A percentile compares a stretch with the other conserved stretches of the same genome.
Evolutionary conservation across 2,888 invertebrate genomes (phyloP).

Genomic region (Esperia sulphurella): DNA sequence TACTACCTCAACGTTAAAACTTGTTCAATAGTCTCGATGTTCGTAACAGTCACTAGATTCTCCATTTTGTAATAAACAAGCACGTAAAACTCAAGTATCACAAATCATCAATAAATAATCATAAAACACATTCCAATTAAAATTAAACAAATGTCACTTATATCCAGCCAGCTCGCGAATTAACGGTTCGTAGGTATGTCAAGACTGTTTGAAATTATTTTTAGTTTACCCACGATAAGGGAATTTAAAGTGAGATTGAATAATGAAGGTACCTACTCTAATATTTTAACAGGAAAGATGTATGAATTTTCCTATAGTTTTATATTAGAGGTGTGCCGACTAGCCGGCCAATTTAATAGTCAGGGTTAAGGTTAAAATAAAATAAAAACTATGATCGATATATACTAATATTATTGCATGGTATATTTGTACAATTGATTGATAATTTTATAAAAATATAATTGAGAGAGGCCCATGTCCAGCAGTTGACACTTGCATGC

Average conservation of each 20-base stretch:
- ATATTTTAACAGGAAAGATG: too few relatives aligned
- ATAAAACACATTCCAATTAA: background rate
- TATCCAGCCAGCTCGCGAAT: conserved; percentile 30
- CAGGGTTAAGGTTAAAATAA: too few relatives aligned
- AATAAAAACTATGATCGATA: too few relatives aligned
- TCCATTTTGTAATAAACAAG: conserved; percentile 28
- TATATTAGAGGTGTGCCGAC: too few relatives aligned
- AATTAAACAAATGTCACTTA: conserved; percentile 16
- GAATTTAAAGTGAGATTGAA: background rate
- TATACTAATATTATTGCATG: too few relatives aligned
- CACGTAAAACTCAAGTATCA: background rate
- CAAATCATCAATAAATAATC: conserved; percentile 5
- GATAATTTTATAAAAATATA: too few relatives aligned
- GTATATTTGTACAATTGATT: too few relatives aligned
- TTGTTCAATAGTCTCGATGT: conserved; percentile 48
- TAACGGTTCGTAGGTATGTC: background rate
- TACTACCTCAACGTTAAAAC: conserved; percentile 45
- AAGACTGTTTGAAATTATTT: background rate
- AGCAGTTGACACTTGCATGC: too few relatives aligned
- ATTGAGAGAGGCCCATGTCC: too few relatives aligned
- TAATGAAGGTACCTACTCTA: too few relatives aligned
- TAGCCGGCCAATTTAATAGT: too few relatives aligned
- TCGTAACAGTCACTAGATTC: conserved; percentile 28
- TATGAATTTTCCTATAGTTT: too few relatives aligned
- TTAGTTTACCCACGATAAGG: conserved; percentile 13